Evolutionary conservation across 1,140 invertebrate genomes (phyloP).

Genomic region (Triops longicaudatus): DNA sequence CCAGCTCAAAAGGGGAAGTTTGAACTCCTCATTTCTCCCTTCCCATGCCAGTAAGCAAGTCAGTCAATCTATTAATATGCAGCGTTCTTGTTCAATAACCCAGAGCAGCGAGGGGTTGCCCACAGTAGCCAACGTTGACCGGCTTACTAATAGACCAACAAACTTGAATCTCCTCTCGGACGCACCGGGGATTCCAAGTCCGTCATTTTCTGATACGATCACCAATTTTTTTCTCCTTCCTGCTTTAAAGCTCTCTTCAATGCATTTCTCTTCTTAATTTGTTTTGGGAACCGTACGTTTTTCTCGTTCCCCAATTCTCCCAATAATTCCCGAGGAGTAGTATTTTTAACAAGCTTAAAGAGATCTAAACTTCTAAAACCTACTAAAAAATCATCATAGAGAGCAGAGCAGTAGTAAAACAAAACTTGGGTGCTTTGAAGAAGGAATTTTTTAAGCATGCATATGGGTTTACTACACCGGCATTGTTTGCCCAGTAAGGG

Average conservation of each 20-base stretch:
- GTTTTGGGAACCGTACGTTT: neutral
- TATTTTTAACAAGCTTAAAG: conserved; percentile 2
- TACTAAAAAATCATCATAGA: too few relatives aligned
- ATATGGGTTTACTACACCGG: too few relatives aligned
- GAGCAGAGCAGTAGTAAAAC: too few relatives aligned
- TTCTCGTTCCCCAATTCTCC: neutral
- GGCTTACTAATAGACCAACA: conserved; percentile 15
- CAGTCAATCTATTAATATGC: neutral
- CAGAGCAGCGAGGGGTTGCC: conserved; percentile 9
- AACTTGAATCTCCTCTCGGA: neutral
- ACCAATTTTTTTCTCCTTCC: neutral
- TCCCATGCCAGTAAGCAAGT: neutral
- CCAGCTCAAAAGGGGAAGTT: too few relatives aligned
- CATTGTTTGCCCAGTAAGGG: too few relatives aligned
- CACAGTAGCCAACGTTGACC: neutral
- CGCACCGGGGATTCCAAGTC: conserved; percentile 1
- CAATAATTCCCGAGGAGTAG: neutral
- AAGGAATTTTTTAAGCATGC: too few relatives aligned
- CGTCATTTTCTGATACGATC: conserved; percentile 12
- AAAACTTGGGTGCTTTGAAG: too few relatives aligned
- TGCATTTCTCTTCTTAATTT: too few relatives aligned
- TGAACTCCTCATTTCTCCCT: neutral
- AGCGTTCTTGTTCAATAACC: conserved; percentile 2
- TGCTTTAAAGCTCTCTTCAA: neutral
- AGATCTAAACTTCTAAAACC: neutral